Evolutionary conservation across 2,113 vertebrate species (phyloP).

Genomic region (Psilopsiagon aymara): DNA sequence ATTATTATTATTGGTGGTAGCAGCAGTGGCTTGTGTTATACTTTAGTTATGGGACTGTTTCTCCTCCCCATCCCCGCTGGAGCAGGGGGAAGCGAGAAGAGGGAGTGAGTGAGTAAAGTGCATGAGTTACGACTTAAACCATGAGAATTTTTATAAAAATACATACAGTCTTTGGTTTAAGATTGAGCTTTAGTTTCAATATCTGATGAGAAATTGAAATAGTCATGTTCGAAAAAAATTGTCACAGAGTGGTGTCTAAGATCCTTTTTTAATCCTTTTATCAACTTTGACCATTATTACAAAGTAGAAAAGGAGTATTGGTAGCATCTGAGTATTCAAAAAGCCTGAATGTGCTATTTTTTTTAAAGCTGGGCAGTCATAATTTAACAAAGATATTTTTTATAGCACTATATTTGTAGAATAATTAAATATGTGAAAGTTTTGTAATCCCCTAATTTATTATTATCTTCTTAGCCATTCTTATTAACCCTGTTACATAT

Average conservation of each 20-base stretch:
- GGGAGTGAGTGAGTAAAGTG: too few relatives aligned
- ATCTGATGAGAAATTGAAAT: neutral
- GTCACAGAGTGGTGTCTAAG: accelerated
- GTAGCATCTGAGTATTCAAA: neutral
- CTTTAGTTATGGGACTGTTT: too few relatives aligned
- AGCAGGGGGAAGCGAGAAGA: too few relatives aligned
- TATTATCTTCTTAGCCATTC: neutral
- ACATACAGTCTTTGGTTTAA: neutral
- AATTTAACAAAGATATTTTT: neutral
- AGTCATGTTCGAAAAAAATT: neutral
- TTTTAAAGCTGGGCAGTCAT: neutral
- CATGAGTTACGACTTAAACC: too few relatives aligned
- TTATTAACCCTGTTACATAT: neutral
- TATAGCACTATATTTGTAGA: neutral
- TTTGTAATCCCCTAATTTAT: neutral
- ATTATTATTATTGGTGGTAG: too few relatives aligned
- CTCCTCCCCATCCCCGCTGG: too few relatives aligned
- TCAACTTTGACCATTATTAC: neutral
- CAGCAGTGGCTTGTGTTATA: too few relatives aligned
- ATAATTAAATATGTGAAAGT: neutral
- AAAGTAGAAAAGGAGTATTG: neutral
- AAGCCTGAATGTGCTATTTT: neutral
- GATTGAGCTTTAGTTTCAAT: neutral
- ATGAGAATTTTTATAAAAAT: neutral
- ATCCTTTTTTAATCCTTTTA: neutral